Evolutionary conservation across 2,113 vertebrate species (phyloP).

Genomic region (Andinoacara biseriatus): DNA sequence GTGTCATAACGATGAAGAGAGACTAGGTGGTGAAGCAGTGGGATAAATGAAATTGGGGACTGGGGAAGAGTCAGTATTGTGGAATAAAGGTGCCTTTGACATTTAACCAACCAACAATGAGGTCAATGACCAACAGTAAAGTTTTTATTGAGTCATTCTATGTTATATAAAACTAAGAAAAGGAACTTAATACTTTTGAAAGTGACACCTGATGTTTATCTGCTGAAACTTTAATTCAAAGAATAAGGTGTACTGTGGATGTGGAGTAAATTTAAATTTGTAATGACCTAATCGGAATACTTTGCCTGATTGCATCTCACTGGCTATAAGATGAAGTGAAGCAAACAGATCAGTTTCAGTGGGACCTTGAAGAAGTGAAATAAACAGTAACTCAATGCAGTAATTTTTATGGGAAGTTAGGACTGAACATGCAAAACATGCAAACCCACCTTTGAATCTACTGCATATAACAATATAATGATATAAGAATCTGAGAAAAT

Average conservation of each 20-base stretch:
- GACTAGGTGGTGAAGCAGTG: background rate
- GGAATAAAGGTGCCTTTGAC: background rate
- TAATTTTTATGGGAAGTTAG: background rate
- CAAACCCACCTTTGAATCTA: background rate
- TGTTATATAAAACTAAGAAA: background rate
- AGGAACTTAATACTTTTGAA: background rate
- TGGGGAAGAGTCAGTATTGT: background rate
- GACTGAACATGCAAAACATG: background rate
- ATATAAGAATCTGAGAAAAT: background rate
- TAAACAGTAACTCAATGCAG: background rate
- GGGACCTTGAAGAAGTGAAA: background rate
- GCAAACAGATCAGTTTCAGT: background rate
- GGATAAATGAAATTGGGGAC: conserved; percentile 15
- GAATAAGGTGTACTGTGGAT: background rate
- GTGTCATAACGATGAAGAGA: conserved; percentile 4
- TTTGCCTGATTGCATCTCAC: background rate
- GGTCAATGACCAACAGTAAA: background rate
- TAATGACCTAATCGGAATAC: background rate
- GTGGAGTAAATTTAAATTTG: background rate
- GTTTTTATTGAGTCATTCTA: background rate
- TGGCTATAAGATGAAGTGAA: background rate
- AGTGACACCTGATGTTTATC: background rate
- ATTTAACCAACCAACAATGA: conserved; percentile 4
- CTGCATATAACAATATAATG: background rate
- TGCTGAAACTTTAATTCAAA: background rate